These are phyloP conservation scores for Pomacea maculata DNA, from an alignment of 1,140 invertebrate genomes.

Conservation along the genomic window DNA sequence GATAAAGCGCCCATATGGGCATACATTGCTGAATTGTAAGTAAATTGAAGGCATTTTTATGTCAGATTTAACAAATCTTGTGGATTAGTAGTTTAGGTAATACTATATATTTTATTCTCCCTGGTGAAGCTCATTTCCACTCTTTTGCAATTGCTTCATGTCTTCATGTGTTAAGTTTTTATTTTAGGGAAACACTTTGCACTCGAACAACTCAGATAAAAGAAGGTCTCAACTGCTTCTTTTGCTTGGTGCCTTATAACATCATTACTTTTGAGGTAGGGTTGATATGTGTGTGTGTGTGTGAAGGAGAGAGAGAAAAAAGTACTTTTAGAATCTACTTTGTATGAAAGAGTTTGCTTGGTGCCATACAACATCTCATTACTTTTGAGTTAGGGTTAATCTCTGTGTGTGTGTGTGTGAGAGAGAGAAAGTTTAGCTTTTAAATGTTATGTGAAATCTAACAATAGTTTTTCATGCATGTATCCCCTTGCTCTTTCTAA, in stretches of 20 bases:
- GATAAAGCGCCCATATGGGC: too few species aligned
- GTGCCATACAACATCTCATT: slow-evolving; percentile 90
- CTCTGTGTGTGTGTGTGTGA: background rate
- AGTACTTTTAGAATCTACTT: too few species aligned
- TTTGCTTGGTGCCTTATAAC: slow-evolving; percentile 97
- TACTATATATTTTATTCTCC: too few species aligned
- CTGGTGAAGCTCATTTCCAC: too few species aligned
- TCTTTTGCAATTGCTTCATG: too few species aligned
- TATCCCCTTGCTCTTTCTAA: too few species aligned
- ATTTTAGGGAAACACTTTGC: slow-evolving; percentile 82
- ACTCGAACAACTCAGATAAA: slow-evolving; percentile 92
- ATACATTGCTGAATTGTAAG: too few species aligned
- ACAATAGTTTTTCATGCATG: too few species aligned
- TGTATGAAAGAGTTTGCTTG: slow-evolving; percentile 74
- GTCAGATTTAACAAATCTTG: too few species aligned
- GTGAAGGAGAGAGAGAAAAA: background rate
- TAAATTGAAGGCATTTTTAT: too few species aligned
- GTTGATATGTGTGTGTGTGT: background rate
- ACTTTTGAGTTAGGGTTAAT: background rate
- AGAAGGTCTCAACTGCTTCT: slow-evolving; percentile 82
- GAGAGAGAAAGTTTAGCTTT: background rate
- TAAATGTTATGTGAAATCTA: too few species aligned
- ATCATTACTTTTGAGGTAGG: slow-evolving; percentile 91
- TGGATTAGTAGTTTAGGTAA: too few species aligned
- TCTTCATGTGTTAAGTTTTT: slow-evolving; percentile 7